Evolutionary conservation across 2,888 invertebrate genomes (phyloP).

Genomic region (Lasioglossum pauxillum): DNA sequence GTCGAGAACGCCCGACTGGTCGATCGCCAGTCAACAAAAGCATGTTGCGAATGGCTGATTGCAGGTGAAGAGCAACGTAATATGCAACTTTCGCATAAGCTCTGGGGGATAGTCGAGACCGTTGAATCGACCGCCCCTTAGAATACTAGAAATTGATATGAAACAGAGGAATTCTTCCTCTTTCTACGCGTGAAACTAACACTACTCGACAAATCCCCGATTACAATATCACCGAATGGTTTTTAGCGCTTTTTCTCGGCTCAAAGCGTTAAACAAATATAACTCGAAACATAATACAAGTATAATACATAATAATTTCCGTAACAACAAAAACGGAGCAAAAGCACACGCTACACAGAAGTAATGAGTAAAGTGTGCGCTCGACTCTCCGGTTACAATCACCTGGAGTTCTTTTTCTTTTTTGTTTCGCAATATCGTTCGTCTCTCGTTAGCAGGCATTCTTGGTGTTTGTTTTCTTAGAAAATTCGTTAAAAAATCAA

Average conservation of each 20-base stretch:
- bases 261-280: slow-evolving; percentile 28
- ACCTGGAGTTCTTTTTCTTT: neutral
- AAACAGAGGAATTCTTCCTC: slow-evolving; percentile 44
- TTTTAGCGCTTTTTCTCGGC: slow-evolving; percentile 39
- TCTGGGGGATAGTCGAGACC: slow-evolving; percentile 23
- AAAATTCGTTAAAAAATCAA: slow-evolving; percentile 21
- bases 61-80: slow-evolving; percentile 47
- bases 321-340: neutral
- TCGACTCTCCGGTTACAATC: neutral
- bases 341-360: neutral
- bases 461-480: slow-evolving; percentile 7
- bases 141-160: slow-evolving; percentile 66
- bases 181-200: slow-evolving; percentile 42
- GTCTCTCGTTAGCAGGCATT: slow-evolving; percentile 11
- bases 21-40: slow-evolving; percentile 54
- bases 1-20: slow-evolving; percentile 43
- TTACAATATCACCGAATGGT: slow-evolving; percentile 36
- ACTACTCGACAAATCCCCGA: slow-evolving; percentile 39
- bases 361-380: slow-evolving; percentile 24
- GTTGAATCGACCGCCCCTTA: slow-evolving; percentile 44
- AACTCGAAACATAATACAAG: slow-evolving; percentile 23
- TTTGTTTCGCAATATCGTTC: slow-evolving; percentile 9
- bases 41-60: slow-evolving; percentile 52
- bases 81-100: slow-evolving; percentile 34
- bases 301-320: slow-evolving; percentile 24